A percentile compares a stretch with the other conserved stretches of the same genome.
These are phyloP conservation scores for Syngnathoides biaculeatus DNA, from an alignment of 2,113 vertebrate genomes.

Conservation along the genomic window DNA sequence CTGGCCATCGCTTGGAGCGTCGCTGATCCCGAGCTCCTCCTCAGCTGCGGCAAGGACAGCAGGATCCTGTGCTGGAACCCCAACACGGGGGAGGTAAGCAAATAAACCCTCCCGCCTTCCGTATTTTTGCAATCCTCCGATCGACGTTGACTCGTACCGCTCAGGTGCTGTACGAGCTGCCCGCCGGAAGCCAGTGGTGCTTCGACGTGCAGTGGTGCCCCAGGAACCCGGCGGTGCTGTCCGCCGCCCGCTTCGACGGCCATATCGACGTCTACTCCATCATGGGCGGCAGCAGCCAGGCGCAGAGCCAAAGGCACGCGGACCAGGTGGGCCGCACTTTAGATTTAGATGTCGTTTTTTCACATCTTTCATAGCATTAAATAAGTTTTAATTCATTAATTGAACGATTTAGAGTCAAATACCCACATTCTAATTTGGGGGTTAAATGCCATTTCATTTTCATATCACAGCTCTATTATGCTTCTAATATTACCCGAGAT, in stretches of 20 bases:
- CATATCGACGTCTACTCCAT: conserved; percentile 89
- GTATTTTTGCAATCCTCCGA: neutral
- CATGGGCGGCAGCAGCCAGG: conserved; percentile 86
- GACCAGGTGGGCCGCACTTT: conserved; percentile 62
- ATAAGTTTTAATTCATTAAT: too few relatives aligned
- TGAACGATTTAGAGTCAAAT: too few relatives aligned
- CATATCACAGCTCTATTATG: too few relatives aligned
- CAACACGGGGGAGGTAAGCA: conserved; percentile 86
- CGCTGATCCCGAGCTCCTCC: conserved; percentile 89
- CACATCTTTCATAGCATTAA: too few relatives aligned
- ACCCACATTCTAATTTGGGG: too few relatives aligned
- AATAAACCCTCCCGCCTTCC: neutral
- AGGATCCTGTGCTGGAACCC: conserved; percentile 96
- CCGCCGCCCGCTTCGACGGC: conserved; percentile 89
- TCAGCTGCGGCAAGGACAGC: conserved; percentile 94
- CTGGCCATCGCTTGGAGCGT: conserved; percentile 91
- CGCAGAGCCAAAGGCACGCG: conserved; percentile 80
- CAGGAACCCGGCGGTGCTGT: conserved; percentile 89
- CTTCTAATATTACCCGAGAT: too few relatives aligned
- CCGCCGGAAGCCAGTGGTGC: conserved; percentile 92
- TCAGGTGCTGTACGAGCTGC: conserved; percentile 91
- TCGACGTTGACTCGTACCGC: neutral
- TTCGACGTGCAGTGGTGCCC: conserved; percentile 98
- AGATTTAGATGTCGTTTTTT: too few relatives aligned
- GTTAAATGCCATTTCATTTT: too few relatives aligned